Conservation (phyloP, 2,113 vertebrate species). For the Odocoileus virginianus region DNA sequence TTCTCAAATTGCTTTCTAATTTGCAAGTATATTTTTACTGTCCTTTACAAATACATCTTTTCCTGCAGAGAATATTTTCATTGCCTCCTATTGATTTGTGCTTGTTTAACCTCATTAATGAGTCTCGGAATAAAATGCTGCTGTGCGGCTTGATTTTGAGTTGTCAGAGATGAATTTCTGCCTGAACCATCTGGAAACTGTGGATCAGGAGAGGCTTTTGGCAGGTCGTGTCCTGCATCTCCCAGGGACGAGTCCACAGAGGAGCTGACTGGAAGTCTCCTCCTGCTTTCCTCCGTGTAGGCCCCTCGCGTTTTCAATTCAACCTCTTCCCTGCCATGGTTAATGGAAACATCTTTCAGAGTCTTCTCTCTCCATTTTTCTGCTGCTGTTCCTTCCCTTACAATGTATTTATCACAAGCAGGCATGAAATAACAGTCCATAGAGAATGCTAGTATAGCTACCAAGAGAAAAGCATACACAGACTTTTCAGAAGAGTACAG, state of each 20-base stretch:
- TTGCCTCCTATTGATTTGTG: background rate
- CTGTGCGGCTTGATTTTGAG: background rate
- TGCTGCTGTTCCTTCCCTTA: background rate
- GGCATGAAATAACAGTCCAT: background rate
- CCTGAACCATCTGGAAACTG: background rate
- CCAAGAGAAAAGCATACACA: background rate
- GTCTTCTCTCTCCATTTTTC: background rate
- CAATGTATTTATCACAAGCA: background rate
- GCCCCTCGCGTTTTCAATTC: background rate
- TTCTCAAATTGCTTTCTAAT: background rate
- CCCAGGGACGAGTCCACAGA: background rate
- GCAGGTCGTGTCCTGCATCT: no score
- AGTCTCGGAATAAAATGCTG: background rate
- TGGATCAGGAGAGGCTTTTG: background rate
- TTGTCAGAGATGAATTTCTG: background rate
- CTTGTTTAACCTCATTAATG: background rate
- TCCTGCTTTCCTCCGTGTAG: background rate
- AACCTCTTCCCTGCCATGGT: background rate
- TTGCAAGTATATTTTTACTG: background rate
- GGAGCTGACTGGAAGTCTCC: background rate
- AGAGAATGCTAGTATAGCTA: background rate
- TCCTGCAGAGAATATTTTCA: background rate
- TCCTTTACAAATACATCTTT: background rate
- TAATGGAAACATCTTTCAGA: background rate
- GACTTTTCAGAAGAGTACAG: background rate